Evolutionary conservation across 2,113 vertebrate genomes (phyloP), one percentile per base, ranked within the genome.

Genomic region (Bubo scandiacus): DNA sequence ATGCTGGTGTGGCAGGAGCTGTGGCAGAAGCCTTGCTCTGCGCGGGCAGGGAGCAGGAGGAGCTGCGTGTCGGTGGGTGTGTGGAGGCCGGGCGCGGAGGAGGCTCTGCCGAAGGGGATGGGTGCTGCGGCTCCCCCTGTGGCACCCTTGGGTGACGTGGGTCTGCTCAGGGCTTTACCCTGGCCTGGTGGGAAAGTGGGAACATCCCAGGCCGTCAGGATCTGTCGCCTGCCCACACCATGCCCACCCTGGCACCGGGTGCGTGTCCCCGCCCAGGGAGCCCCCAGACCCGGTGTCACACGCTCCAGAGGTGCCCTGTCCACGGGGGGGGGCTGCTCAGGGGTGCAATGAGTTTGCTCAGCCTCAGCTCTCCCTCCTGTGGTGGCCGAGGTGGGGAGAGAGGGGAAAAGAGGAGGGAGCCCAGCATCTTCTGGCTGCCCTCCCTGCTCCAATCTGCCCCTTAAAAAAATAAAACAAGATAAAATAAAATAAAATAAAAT

Each of bases 151-250:
- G 54, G 67, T 0, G 5, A 38, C 42, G 38, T 3, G 72, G 26
- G 25, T 49, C 54, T 6, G 15, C 61, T 59, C 11, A 0, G 1
- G 3, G 67, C 4, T 63, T 51, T 23, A 12, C 15, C 32, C 57
- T 0, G 3, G 36, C n/a, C 59, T 2, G 7, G 9, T 0, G 22
- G 27, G n/a, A n/a, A 2, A 1, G 36, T 15, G 11, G 59, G 36
- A 67, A 22, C 32, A 1, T 9, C 51, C 18, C 1, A 1, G 9
- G 8, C 21, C 12, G 7, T 0, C 9, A 6, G 90, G 36, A 3
- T 36, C 21, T 22, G 32, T 8, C n/a, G 20, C 65, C 19, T 36
- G 25, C 54, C 52, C 36, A 3, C 10, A 5, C 30, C 34, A 1
- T 4, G 57, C 38, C 55, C 5, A 20, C 6, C 1, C 30, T 4